Percentiles rank a stretch among this genome's conserved stretches.
These are phyloP conservation scores for Danio aesculapii DNA, from an alignment of 2,797 vertebrate species.

Conservation along the genomic window DNA sequence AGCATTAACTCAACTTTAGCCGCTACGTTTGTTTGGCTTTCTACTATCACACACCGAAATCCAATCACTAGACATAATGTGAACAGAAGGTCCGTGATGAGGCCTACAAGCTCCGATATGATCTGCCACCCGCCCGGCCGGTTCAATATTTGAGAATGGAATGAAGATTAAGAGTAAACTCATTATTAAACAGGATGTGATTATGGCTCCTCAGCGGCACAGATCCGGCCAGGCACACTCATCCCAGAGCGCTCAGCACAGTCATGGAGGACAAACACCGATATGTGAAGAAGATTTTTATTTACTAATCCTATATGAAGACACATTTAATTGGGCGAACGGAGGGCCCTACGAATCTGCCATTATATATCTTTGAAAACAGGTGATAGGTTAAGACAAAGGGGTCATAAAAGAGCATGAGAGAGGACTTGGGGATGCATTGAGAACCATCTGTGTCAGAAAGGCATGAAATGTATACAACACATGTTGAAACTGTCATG, in stretches of 20 bases:
- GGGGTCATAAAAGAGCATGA: too few species aligned
- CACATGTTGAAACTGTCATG: too few species aligned
- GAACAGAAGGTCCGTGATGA: background rate
- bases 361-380: too few species aligned
- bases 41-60: background rate
- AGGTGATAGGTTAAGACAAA: too few species aligned
- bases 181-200: constrained; percentile 49
- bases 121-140: constrained; percentile 45
- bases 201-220: constrained; percentile 17
- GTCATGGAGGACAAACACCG: constrained; percentile 40
- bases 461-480: too few species aligned
- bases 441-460: too few species aligned
- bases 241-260: constrained; percentile 7
- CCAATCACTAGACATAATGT: background rate
- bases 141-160: constrained; percentile 46
- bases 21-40: background rate
- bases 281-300: too few species aligned
- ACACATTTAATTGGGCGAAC: too few species aligned
- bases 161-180: constrained; percentile 36
- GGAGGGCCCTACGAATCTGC: too few species aligned
- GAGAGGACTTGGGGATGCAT: too few species aligned
- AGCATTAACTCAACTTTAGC: background rate
- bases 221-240: constrained; percentile 33
- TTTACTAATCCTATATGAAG: too few species aligned
- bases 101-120: constrained; percentile 21